Evolutionary conservation across 2,797 vertebrate species (phyloP).

Genomic region (Pseudochaenichthys georgianus): DNA sequence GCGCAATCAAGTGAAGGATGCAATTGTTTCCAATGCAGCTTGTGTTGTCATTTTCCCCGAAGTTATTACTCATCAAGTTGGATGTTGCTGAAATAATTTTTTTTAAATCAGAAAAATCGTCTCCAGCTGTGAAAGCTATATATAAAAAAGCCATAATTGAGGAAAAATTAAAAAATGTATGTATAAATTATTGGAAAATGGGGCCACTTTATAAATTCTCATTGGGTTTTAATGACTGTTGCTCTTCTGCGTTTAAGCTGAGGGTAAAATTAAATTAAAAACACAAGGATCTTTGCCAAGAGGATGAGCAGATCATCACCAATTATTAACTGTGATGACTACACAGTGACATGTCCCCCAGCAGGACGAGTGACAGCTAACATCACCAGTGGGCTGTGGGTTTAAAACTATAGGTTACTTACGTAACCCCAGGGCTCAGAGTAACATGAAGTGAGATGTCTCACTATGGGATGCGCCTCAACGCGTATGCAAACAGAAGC

Average conservation of each 20-base stretch:
- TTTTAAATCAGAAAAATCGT: background rate
- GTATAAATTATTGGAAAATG: slow-evolving; percentile 19
- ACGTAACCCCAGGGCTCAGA: too few relatives aligned
- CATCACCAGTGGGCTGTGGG: slow-evolving; percentile 66
- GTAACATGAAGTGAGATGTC: too few relatives aligned
- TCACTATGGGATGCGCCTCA: too few relatives aligned
- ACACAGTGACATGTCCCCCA: slow-evolving; percentile 40
- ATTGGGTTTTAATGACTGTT: slow-evolving; percentile 18
- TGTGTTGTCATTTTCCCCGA: background rate
- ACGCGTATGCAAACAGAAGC: too few relatives aligned
- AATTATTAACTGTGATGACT: slow-evolving; percentile 59
- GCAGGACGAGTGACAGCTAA: slow-evolving; percentile 69
- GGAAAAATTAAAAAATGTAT: slow-evolving; percentile 17
- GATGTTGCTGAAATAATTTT: background rate
- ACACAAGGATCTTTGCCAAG: background rate
- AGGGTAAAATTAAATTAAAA: background rate
- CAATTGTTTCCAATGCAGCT: background rate
- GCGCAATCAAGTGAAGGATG: background rate
- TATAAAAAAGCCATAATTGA: slow-evolving; percentile 46
- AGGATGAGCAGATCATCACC: slow-evolving; percentile 33
- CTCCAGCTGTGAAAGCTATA: background rate
- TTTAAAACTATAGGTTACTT: slow-evolving; percentile 43
- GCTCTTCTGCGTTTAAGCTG: slow-evolving; percentile 1
- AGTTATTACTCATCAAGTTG: background rate
- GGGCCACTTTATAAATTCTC: slow-evolving; percentile 21